Conservation (phyloP, 2,797 vertebrate species). For the Ceryle rudis region DNA sequence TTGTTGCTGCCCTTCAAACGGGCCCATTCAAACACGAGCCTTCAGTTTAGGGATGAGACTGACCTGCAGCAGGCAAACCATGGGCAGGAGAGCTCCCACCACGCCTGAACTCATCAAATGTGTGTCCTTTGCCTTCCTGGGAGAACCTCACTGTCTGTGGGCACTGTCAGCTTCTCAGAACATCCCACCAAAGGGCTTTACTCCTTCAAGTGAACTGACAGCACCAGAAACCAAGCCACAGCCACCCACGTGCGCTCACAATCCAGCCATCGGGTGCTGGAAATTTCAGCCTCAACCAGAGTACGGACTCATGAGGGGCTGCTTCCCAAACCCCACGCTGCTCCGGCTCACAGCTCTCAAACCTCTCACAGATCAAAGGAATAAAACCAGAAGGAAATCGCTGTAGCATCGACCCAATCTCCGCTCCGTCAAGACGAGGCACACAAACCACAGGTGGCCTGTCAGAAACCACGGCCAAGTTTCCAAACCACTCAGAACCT, state of each 20-base stretch:
- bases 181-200: background rate
- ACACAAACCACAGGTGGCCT: background rate
- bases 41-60: background rate
- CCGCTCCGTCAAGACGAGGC: background rate
- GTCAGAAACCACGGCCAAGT: background rate
- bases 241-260: background rate
- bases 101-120: background rate
- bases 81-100: background rate
- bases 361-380: background rate
- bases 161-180: background rate
- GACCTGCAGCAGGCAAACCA: background rate
- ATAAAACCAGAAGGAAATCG: background rate
- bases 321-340: background rate
- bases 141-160: background rate
- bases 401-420: background rate
- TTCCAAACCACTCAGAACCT: background rate
- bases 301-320: rapidly evolving
- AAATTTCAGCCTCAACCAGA: background rate
- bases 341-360: background rate
- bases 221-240: background rate
- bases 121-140: background rate
- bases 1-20: rapidly evolving
- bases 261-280: background rate
- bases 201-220: background rate
- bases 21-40: rapidly evolving